These are phyloP conservation scores for Hemitrygon akajei DNA, from an alignment of 2,797 vertebrate species.

Conservation along the genomic window DNA sequence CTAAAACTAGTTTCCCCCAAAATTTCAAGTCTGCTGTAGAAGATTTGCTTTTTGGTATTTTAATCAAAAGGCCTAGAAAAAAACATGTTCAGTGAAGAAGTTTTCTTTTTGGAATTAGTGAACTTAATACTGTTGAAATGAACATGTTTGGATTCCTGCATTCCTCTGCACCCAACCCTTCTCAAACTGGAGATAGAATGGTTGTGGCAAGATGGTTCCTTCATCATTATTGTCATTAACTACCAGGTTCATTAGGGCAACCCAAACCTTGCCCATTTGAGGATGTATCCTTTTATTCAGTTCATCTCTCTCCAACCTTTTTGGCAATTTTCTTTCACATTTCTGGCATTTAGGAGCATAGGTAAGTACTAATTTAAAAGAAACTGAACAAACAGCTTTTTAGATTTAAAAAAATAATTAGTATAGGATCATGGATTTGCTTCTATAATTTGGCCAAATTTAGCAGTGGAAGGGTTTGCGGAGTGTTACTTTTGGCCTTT, in stretches of 20 bases:
- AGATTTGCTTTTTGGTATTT: not conserved
- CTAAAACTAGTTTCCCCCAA: not conserved
- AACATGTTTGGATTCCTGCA: not conserved
- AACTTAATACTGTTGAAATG: not conserved
- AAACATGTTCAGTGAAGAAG: not conserved
- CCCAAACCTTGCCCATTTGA: no score
- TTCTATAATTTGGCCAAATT: not conserved
- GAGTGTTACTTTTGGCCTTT: not conserved
- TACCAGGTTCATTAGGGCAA: no score
- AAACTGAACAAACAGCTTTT: not conserved
- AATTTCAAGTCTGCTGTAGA: not conserved
- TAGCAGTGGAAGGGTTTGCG: not conserved
- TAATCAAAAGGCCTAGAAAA: not conserved
- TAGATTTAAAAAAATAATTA: not conserved
- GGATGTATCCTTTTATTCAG: no score
- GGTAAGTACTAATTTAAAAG: no score
- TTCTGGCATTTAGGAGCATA: no score
- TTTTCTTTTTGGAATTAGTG: not conserved
- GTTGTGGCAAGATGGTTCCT: not conserved
- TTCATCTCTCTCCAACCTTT: no score
- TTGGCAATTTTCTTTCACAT: no score
- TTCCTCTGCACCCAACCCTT: not conserved
- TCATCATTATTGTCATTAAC: not conserved
- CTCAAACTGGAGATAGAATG: not conserved
- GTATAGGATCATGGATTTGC: not conserved